A percentile compares a stretch with the other conserved stretches of the same genome.
Conservation (phyloP, 2,888 invertebrate species). For the Anagyrus pseudococci region DNA sequence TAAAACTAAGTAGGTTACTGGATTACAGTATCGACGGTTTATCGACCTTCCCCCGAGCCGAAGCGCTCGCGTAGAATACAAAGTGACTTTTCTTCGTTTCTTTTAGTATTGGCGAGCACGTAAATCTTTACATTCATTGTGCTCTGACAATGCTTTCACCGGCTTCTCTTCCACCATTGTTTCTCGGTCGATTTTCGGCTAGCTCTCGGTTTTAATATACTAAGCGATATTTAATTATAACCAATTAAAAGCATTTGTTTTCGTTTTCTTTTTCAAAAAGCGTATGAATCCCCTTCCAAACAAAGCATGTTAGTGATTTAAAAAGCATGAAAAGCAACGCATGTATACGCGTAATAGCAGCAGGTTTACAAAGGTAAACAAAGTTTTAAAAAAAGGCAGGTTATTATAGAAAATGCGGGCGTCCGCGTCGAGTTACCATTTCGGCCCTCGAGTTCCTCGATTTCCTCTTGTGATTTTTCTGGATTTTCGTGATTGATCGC, state of each 20-base stretch:
- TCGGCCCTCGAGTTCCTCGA: slow-evolving; percentile 72
- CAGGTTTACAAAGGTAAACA: no score
- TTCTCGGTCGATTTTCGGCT: no score
- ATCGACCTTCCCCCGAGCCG: no score
- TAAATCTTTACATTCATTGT: slow-evolving; percentile 17
- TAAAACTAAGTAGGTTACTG: slow-evolving; percentile 31
- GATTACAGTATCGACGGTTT: slow-evolving; percentile 17
- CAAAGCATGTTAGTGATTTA: neutral
- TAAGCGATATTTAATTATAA: no score
- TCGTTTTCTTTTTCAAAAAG: no score
- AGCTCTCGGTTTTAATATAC: no score
- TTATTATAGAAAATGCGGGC: no score
- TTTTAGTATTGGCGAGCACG: slow-evolving; percentile 7
- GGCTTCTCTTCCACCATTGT: neutral
- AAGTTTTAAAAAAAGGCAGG: no score
- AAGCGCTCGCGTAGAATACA: slow-evolving; percentile 12
- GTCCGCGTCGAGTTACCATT: slow-evolving; percentile 65
- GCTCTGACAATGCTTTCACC: slow-evolving; percentile 23
- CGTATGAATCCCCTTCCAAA: no score
- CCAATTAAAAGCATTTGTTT: no score
- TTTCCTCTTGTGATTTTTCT: slow-evolving; percentile 63
- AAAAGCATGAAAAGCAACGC: neutral
- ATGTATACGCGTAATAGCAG: no score
- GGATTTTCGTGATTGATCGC: slow-evolving; percentile 84
- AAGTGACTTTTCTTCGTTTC: slow-evolving; percentile 26